Base-by-base conservation (phyloP, 2,113 vertebrate species). In the Gavia stellata region DNA sequence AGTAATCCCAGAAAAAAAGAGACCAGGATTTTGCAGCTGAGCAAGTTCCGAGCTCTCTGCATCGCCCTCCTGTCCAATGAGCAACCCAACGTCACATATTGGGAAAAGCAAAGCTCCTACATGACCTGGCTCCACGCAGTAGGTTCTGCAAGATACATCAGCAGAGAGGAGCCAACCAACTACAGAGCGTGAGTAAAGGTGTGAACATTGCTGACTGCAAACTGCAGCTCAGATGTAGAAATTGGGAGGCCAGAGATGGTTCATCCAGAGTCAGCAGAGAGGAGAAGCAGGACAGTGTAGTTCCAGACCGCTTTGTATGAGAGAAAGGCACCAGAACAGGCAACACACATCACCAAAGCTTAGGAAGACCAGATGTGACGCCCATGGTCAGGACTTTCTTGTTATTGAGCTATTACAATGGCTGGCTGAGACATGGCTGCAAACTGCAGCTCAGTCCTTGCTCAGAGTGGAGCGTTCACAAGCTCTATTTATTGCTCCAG, bases 81-180 rank as follows among this genome's bases (percentile, higher is more conserved):
- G 68, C 25, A 81, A 29, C 25, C 25, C 71, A 33, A 17, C 0
- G 0, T 18, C 68, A 47, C 3, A 3, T 10, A 3, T 1, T 7
- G 16, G 71, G 38, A 24, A 38, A 50, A 68, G 17, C 7, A 72
- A 36, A 68, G 11, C 28, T 61, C 40, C 33, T 31, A 7, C 10
- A 15, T 14, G 19, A 21, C 29, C 40, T 75, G 61, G 6, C 19
- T 71, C 15, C 28, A 47, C 10, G 12, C 17, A 23, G 56, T 11
- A 71, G 17, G 42, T 75, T 58, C 75, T 86, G 47, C 42, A 42
- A 56, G 53, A 17, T 3, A 12, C 4, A 2, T 14, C 56, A 56
- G 52, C 47, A 93, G 56, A 66, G 50, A 75, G n/a, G 49, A 72
- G 15, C 40, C 73, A 10, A 6, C 20, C 0, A 1, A 4, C 14